Evolutionary conservation across 1,140 invertebrate genomes (phyloP), one percentile per base, ranked within the genome.

Genomic region (Drosophila ogumai): DNA sequence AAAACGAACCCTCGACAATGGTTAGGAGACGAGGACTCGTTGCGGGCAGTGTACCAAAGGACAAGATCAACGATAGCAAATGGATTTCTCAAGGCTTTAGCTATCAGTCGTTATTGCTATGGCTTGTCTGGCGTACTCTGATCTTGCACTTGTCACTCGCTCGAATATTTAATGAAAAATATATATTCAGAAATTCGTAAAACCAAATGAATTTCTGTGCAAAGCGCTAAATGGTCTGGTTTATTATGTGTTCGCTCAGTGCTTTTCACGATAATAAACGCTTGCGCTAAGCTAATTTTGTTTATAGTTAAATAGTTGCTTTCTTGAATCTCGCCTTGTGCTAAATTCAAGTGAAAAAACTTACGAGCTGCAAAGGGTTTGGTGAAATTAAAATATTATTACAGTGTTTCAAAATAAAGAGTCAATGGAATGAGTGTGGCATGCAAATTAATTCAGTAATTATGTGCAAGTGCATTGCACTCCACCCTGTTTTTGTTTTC

Each of bases 191-290:
- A 59, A 82, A 64, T 66, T 67, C 57, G 7, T 13, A 47, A 44
- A 52, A 47, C 22, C 54, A 58, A 54, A 10, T 31, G 56, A 63
- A 59, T 76, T 69, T 59, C 63, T 57, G 65, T n/a, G 54, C 67
- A 32, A 68, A 90, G 73, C 79, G 80, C 85, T 65, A 64, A 67
- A 64, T 57, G 17, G 8, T 13, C 38, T 31, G 91, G 81, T 78
- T 90, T 91, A 92, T 92, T 92, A 92, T 90, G 91, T 91, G 68
- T 59, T 82, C 75, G 85, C 85, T 91, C 82, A 78, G 66, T 87
- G 91, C 87, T 91, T 90, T 57, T 74, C 73, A 92, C 91, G 91
- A 92, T 92, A 92, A 92, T 92, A 90, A 86, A 92, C 91, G 44
- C 91, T 64, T 79, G 91, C 77, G 76, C 52, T 79, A 65, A 67